Conservation (phyloP, 2,888 invertebrate species). For the Camponotus fellah region DNA sequence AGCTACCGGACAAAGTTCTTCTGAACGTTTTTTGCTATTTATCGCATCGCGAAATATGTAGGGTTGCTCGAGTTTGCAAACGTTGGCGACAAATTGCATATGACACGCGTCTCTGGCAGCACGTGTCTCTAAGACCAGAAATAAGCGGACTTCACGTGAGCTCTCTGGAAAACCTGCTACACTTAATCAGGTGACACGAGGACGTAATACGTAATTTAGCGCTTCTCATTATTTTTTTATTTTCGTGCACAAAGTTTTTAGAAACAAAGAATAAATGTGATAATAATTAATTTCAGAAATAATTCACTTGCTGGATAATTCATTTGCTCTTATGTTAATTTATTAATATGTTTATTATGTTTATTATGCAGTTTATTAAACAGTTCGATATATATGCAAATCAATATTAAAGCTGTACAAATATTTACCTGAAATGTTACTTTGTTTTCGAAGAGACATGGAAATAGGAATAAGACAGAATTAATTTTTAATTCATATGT, state of each 20-base stretch:
- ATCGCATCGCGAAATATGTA: constrained; percentile 97
- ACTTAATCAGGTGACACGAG: constrained; percentile 90
- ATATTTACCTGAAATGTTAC: not conserved
- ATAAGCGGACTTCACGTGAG: constrained; percentile 97
- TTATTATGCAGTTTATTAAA: too few relatives aligned
- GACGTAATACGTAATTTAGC: not conserved
- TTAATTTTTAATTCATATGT: constrained; percentile 1
- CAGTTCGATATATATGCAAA: not conserved
- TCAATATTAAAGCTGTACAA: not conserved
- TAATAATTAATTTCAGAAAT: not conserved
- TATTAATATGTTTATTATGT: not conserved
- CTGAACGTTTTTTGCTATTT: constrained; percentile 97
- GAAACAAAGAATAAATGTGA: not conserved
- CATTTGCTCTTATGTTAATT: too few relatives aligned
- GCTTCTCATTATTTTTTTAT: not conserved
- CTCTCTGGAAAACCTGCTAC: constrained; percentile 94
- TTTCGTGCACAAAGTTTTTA: not conserved
- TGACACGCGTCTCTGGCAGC: constrained; percentile 97
- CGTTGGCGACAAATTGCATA: constrained; percentile 98
- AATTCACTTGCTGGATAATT: not conserved
- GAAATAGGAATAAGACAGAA: not conserved
- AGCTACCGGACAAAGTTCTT: constrained; percentile 98
- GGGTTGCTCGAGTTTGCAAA: constrained; percentile 97
- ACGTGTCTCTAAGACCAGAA: constrained; percentile 98
- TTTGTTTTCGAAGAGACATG: not conserved